Evolutionary conservation across 2,113 vertebrate species (phyloP).

Genomic region (Himantopus leucocephalus): DNA sequence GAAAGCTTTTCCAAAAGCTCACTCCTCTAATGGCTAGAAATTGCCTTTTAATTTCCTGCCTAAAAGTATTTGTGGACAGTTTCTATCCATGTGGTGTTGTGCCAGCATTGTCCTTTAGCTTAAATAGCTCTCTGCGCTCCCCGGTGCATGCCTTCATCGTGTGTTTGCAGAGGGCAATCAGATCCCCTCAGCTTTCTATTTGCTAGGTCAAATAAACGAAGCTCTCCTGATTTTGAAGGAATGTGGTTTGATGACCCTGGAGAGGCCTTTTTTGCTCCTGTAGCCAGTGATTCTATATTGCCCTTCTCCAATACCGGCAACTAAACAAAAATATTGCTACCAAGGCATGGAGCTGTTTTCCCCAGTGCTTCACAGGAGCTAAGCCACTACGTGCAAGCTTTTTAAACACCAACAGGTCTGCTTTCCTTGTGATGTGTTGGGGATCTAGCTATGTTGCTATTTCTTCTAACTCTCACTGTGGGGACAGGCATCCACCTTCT

Average conservation of each 20-base stretch:
- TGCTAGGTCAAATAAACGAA: neutral
- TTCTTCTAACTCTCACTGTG: neutral
- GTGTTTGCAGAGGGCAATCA: neutral
- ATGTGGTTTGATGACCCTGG: neutral
- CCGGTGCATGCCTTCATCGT: neutral
- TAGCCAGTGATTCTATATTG: neutral
- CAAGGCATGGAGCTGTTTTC: neutral
- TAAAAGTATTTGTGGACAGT: neutral
- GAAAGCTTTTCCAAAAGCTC: conserved; percentile 31
- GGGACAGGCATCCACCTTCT: neutral
- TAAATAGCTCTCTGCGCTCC: neutral
- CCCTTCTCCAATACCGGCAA: neutral
- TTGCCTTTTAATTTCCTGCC: conserved; percentile 41
- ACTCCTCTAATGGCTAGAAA: conserved; percentile 1
- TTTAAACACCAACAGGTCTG: neutral
- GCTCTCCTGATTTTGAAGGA: neutral
- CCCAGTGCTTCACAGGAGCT: neutral
- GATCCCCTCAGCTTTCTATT: neutral
- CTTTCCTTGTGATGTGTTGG: neutral
- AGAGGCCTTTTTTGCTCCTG: neutral
- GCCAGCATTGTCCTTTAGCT: conserved; percentile 17
- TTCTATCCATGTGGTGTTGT: neutral
- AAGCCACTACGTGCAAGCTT: neutral
- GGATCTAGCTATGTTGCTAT: neutral
- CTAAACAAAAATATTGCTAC: neutral